A percentile compares a stretch with the other conserved stretches of the same genome.
Evolutionary conservation across 1,140 invertebrate genomes (phyloP).

Genomic region (Brachionus angularis): DNA sequence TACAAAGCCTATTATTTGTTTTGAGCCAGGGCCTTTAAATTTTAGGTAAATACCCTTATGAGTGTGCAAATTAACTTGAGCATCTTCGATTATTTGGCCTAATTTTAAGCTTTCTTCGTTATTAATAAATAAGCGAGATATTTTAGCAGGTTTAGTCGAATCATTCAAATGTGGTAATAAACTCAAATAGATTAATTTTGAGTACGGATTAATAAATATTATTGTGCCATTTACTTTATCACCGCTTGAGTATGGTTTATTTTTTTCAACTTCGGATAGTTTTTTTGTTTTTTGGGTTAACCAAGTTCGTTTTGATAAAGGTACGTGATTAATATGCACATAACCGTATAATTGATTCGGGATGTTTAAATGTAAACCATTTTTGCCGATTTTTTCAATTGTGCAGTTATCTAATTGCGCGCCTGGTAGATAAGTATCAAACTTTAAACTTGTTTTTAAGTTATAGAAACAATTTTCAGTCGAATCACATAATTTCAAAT

Average conservation of each 20-base stretch:
- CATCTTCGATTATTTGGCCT: neutral
- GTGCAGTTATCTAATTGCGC: constrained; percentile 32
- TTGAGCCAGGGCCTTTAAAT: constrained; percentile 8
- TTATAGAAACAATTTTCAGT: constrained; percentile 16
- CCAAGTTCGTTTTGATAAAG: neutral
- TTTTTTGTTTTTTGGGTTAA: neutral
- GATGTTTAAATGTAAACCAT: constrained; percentile 30
- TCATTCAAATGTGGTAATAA: constrained; percentile 32
- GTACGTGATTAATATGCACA: constrained; percentile 30
- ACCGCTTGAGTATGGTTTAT: constrained; percentile 6
- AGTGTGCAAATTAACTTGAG: neutral
- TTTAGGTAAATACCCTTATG: constrained; percentile 26
- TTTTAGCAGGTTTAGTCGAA: constrained; percentile 1
- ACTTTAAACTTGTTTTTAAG: constrained; percentile 22
- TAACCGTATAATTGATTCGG: constrained; percentile 14
- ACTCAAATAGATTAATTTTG: constrained; percentile 37
- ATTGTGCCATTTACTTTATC: constrained; percentile 12
- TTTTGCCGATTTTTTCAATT: constrained; percentile 32
- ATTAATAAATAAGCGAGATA: neutral
- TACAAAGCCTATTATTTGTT: constrained; percentile 25
- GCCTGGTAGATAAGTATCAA: constrained; percentile 34
- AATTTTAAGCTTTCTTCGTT: neutral
- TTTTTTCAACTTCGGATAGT: neutral
- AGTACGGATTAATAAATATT: constrained; percentile 34
- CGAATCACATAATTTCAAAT: constrained; percentile 30